Conservation (phyloP, 2,888 invertebrate genomes). For the Philopedon plagiatum region DNA sequence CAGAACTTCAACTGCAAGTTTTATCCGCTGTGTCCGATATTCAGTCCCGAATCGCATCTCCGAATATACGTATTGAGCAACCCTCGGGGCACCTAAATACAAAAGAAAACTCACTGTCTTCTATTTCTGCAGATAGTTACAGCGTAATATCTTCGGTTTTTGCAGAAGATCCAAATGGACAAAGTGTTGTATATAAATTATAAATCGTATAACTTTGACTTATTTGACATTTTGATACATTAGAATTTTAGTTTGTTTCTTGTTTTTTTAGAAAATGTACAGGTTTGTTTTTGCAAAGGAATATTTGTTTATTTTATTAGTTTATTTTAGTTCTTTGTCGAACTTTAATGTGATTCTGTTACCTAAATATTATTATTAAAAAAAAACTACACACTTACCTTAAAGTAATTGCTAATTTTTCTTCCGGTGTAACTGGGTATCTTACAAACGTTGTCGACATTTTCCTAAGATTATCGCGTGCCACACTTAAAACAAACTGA, state of each 20-base stretch:
- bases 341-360: too few species aligned
- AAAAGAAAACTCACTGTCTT: not conserved
- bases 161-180: not conserved
- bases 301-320: too few species aligned
- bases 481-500: not conserved
- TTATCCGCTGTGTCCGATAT: not conserved
- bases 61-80: not conserved
- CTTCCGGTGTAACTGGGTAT: not conserved
- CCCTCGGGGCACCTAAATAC: not conserved
- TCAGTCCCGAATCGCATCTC: not conserved
- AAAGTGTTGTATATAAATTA: not conserved
- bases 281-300: too few species aligned
- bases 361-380: too few species aligned
- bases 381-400: not conserved
- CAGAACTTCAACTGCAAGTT: slow-evolving; percentile 5
- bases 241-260: not conserved
- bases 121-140: not conserved
- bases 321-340: too few species aligned
- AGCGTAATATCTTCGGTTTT: not conserved
- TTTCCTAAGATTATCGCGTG: not conserved
- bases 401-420: slow-evolving; percentile 1
- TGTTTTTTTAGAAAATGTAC: too few species aligned
- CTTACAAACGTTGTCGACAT: not conserved
- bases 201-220: not conserved
- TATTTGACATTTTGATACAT: not conserved